Evolutionary conservation across 2,888 invertebrate genomes (phyloP).

Genomic region (Ormyrus thymus): DNA sequence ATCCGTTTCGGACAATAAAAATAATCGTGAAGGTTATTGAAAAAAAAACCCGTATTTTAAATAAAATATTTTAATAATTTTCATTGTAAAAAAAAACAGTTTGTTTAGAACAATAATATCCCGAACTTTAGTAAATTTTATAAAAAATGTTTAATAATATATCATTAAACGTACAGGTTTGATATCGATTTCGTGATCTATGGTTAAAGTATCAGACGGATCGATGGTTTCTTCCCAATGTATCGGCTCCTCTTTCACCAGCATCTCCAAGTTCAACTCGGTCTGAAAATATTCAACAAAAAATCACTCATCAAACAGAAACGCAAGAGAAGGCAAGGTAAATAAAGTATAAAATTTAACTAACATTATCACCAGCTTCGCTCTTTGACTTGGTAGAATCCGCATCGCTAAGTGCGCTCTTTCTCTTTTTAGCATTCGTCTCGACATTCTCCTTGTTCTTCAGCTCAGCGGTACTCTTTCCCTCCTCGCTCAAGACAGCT

Average conservation of each 20-base stretch:
- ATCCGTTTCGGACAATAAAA: not conserved
- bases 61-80: not conserved
- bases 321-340: not conserved
- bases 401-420: constrained; percentile 65
- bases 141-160: not conserved
- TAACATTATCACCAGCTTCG: constrained; percentile 61
- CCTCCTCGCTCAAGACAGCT: constrained; percentile 61
- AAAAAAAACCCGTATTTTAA: not conserved
- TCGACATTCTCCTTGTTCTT: constrained; percentile 71
- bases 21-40: not conserved
- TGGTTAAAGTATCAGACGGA: constrained; percentile 81
- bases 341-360: constrained; percentile 9
- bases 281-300: constrained; percentile 58
- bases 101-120: no score
- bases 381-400: constrained; percentile 72
- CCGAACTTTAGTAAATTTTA: not conserved
- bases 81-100: not conserved
- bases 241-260: constrained; percentile 80
- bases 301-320: constrained; percentile 4
- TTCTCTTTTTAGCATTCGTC: constrained; percentile 66
- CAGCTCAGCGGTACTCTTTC: constrained; percentile 66
- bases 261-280: constrained; percentile 70
- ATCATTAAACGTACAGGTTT: constrained; percentile 77
- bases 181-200: constrained; percentile 82
- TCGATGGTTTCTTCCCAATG: constrained; percentile 85